Evolutionary conservation across 2,113 vertebrate species (phyloP).

Genomic region (Mungos mungo): DNA sequence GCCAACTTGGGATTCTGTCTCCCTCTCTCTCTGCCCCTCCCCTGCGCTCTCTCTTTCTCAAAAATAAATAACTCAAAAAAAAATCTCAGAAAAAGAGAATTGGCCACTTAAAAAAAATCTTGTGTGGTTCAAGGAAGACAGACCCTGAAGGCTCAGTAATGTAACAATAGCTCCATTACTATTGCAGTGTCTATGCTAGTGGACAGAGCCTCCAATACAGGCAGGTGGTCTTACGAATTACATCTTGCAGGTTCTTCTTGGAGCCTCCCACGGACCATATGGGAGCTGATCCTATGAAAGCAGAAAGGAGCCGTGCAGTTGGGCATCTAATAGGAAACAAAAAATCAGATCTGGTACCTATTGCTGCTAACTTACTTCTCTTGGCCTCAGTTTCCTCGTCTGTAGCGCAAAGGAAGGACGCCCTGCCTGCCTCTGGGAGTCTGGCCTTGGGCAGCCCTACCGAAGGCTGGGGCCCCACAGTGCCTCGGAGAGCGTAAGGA

Average conservation of each 20-base stretch:
- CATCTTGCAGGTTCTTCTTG: neutral
- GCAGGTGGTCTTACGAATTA: neutral
- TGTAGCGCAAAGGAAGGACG: neutral
- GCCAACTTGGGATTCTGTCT: no score
- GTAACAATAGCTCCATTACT: neutral
- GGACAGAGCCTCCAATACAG: neutral
- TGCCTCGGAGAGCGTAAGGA: neutral
- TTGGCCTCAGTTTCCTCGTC: neutral
- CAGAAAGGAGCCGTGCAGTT: neutral
- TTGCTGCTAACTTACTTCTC: neutral
- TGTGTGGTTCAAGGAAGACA: neutral
- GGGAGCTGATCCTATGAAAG: neutral
- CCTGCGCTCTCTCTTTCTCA: no score
- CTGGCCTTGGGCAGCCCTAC: neutral
- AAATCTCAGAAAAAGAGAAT: neutral
- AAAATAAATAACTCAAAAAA: no score
- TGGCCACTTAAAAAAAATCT: neutral
- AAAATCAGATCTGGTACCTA: neutral
- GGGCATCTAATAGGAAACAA: neutral
- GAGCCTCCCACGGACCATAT: neutral
- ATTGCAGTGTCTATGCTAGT: neutral
- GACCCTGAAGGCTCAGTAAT: neutral
- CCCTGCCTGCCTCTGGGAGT: neutral
- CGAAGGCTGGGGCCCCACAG: rapidly evolving
- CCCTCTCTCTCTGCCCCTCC: no score